Evolutionary conservation across 2,888 invertebrate genomes (phyloP), one percentile per base, ranked within the genome.

Genomic region (Palloptera scutellata): DNA sequence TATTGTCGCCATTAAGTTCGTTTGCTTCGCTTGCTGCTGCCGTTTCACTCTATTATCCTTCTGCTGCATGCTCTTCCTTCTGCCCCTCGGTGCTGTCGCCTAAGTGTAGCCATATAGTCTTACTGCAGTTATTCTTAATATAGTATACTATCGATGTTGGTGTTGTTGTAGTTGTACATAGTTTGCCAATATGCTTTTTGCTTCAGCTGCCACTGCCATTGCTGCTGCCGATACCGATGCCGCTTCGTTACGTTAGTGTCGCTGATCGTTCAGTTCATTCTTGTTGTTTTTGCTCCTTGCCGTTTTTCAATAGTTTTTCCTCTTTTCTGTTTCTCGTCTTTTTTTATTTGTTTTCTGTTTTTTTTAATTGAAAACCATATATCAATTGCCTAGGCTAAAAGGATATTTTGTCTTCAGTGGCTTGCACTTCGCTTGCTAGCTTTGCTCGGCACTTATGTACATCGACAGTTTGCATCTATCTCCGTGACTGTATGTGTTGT

Each of bases 1-100:
- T 81, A 81, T 79, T 75, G 79, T 76, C 76, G 78, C 78, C 76
- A 79, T 81, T 81, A 79, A 76, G 75, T 79, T 75, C 74, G 69
- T 70, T 62, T 63, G 65, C 59, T 45, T 61, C 11, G 51, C 51
- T 51, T 20, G 20, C 40, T 57, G n/a, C 20, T 59, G 53, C 41
- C 41, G 59, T 59, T 52, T 54, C 48, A 19, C n/a, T 41, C 48
- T 66, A 40, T 58, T 64, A 20, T 52, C 40, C 20, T 41, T 58
- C 30, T 51, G 30, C 42, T 58, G 13, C 48, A 42, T 15, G 59
- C 58, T 42, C 45, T 63, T 63, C 63, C 12, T 15, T 60, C 48
- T 64, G 45, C 64, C 30, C 64, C 30, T 43, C 61, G 20, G 54
- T 54, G 48, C 59, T 59, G 54, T 30, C 30, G 2, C 2, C 53